Conservation (phyloP, 2,888 invertebrate species). For the Argyresthia goedartella region DNA sequence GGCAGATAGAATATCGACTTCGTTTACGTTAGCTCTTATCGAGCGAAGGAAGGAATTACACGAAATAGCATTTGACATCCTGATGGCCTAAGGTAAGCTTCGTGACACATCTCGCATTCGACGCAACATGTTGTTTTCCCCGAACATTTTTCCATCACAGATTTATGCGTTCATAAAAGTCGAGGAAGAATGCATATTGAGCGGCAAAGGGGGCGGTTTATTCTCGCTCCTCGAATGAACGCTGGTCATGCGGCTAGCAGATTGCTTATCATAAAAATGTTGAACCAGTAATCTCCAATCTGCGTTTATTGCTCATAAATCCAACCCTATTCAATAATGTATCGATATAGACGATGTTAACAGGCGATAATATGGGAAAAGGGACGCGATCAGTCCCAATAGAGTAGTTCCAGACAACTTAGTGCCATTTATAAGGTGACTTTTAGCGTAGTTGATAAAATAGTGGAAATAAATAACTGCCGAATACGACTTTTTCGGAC, state of each 20-base stretch:
- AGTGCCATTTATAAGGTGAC: not conserved
- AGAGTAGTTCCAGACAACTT: not conserved
- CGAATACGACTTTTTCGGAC: too few relatives aligned
- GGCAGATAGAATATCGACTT: too few relatives aligned
- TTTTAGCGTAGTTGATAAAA: not conserved
- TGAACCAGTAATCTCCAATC: conserved; percentile 63
- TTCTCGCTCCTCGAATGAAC: not conserved
- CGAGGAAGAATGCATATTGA: conserved; percentile 55
- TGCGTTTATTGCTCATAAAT: conserved; percentile 56
- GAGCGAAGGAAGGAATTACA: too few relatives aligned
- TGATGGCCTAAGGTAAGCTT: too few relatives aligned
- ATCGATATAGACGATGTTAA: conserved; percentile 49
- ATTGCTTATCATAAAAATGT: conserved; percentile 63
- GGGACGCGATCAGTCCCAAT: conserved; percentile 8
- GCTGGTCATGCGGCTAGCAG: conserved; percentile 32
- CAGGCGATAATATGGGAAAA: conserved; percentile 36
- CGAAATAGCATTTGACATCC: too few relatives aligned
- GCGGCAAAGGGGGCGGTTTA: conserved; percentile 31
- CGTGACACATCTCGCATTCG: too few relatives aligned
- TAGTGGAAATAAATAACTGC: too few relatives aligned
- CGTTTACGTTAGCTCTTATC: too few relatives aligned
- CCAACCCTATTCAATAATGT: conserved; percentile 49
- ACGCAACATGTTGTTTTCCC: not conserved
- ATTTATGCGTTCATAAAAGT: conserved; percentile 60
- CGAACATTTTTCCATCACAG: conserved; percentile 10